Base-by-base conservation (phyloP, 1,140 invertebrate species). In the Drosophila kurseongensis region DNA sequence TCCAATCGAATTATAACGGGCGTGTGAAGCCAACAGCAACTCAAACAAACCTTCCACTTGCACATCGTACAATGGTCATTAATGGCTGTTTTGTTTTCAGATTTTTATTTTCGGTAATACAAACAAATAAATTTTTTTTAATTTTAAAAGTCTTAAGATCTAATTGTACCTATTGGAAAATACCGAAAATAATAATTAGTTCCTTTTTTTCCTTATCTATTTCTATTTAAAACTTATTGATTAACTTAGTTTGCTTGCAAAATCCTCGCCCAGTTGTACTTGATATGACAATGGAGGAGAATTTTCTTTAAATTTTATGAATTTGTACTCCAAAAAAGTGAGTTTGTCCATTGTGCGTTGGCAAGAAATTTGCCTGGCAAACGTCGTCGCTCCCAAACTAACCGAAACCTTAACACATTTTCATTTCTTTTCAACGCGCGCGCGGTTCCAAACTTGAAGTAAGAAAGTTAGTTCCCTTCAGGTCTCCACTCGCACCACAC, bases 401-500 rank as follows among this genome's bases (percentile, higher is more conserved):
- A 51, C 55, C 68, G n/a, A 78, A 82, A 79, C 68, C 76, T 66
- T 50, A 80, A 67, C 80, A 80, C 81, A 84, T 83, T 83, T 84
- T 85, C 76, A 84, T 85, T 84, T 85, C 66, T 80, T 80, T 84
- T 84, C 81, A 85, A 78, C 56, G 69, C 79, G 61, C 79, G 61
- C 63, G 38, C 60, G 40, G 66, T 45, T 41, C 50, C 65, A 75
- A 80, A 75, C 58, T 75, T 50, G 35, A 35, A 54, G 40, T 73
- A 72, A 77, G 57, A 67, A 76, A 80, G 58, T 84, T 79, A 51
- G 45, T 45, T 59, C 77, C 80, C n/a, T 52, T 38, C 35, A n/a
- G 10, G 18, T 36, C 45, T 35, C 9, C 4, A 8, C 27, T 36
- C 16, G 55, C 55, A 60, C 60, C 55, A 63, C 60, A 63, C 60